phyloP scores from a whole-genome alignment of 2,113 vertebrate genomes.

The Phaethon lepturus region DNA sequence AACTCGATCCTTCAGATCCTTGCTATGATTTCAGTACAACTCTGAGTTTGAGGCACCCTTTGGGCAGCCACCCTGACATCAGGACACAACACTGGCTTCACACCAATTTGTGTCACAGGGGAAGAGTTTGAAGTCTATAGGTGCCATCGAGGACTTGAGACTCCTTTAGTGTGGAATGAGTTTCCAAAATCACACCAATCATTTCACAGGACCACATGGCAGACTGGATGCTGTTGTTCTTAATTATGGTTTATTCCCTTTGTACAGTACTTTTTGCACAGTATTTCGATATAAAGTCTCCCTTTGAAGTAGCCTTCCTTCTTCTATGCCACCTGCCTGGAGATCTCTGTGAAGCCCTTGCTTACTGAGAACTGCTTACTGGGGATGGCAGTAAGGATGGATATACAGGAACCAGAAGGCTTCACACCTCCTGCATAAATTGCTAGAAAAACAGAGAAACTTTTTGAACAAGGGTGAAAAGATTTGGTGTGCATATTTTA shows the following conservation, averaged over 20 bases:
- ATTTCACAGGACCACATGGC: neutral
- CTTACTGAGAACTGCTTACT: neutral
- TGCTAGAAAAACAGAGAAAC: neutral
- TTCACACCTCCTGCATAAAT: neutral
- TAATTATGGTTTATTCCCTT: neutral
- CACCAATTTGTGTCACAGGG: neutral
- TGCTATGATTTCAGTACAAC: neutral
- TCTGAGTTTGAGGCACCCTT: neutral
- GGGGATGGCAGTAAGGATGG: neutral
- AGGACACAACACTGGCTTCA: neutral
- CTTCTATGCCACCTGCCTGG: neutral
- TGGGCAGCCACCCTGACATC: neutral
- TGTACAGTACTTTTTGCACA: neutral
- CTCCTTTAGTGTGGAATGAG: neutral
- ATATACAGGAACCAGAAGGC: neutral
- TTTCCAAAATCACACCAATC: neutral
- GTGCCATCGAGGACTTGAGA: neutral
- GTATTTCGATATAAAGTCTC: neutral
- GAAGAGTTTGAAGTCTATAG: neutral
- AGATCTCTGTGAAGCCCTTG: neutral
- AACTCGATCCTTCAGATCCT: neutral
- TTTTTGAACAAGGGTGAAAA: neutral
- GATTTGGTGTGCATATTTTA: neutral
- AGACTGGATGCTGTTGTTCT: neutral
- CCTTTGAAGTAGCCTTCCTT: neutral